Base-by-base conservation (phyloP, 2,888 invertebrate genomes). In the Subacronicta megacephala region DNA sequence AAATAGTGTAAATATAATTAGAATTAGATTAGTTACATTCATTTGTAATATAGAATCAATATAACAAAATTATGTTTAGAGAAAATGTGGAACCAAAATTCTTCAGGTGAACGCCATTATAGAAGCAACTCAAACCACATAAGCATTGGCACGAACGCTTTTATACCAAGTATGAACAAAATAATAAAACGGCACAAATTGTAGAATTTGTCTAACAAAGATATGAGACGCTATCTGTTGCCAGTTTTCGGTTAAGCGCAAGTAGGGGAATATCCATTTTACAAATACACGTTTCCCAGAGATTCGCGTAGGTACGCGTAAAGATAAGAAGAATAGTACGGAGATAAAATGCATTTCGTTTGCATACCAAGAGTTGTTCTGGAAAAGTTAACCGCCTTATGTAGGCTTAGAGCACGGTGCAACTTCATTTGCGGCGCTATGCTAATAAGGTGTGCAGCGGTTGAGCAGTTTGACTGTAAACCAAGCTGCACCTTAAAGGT, bases 401-500 rank as follows among this genome's bases (percentile, higher is more conserved):
- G 74, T 77, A 77, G 77, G 66, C 75, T 70, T 70, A 59, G 43
- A 63, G 64, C 53, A 69, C 69, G 77, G 76, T 83, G 88, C 87
- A 89, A 89, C 88, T 88, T 87, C 87, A 90, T 91, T 90, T 87
- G 87, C 83, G 88, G 90, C 53, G 54, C 44, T 90, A 93, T 91
- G 92, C 85, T 92, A 92, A 92, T 92, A 86, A 88, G 88, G 75
- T 74, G 82, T 67, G 72, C 72, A 60, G 57, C 82, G 85, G 85
- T 85, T 81, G 81, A 82, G 80, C 80, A 87, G 83, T 89, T 89
- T 87, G 77, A 70, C 73, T 81, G 78, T 76, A 54, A 62, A 76
- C 80, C 77, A 78, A 80, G 83, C 82, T 87, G 88, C 85, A 87
- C 84, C 84, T 87, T 85, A 82, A 83, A 88, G 85, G 81, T 82